phyloP scores from a whole-genome alignment of 92 coral and sea anemone species.

The Palythoa grandiflora region DNA sequence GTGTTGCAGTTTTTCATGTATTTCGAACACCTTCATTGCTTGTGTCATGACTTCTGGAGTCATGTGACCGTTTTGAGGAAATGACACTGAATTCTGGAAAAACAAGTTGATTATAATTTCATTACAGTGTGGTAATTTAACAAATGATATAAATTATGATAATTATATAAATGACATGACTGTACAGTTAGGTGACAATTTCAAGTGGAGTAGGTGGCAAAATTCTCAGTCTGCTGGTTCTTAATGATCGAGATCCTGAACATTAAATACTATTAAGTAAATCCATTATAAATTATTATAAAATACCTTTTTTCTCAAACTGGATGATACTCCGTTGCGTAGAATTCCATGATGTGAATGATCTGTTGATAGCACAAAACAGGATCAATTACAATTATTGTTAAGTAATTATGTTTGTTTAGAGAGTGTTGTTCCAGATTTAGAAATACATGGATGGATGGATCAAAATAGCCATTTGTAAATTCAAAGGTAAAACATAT shows the following conservation, averaged over 20 bases:
- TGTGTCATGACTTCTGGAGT: conserved; percentile 86
- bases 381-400: no score
- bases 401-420: no score
- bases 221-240: no score
- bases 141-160: background rate
- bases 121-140: background rate
- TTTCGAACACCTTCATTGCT: conserved; percentile 97
- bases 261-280: background rate
- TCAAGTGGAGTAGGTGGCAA: no score
- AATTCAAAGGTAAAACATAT: no score
- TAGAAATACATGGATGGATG: no score
- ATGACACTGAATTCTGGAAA: conserved; percentile 69
- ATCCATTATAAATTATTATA: background rate
- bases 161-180: no score
- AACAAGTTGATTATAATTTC: background rate
- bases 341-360: conserved; percentile 82
- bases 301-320: conserved; percentile 74
- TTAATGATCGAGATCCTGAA: no score
- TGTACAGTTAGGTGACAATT: no score
- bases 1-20: conserved; percentile 83
- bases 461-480: no score
- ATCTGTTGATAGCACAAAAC: conserved; percentile 28
- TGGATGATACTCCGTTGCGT: conserved; percentile 81
- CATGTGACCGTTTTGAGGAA: conserved; percentile 79
- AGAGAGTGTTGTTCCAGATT: background rate